phyloP scores from a whole-genome alignment of 2,797 vertebrate genomes.

The Leuciscus waleckii region DNA sequence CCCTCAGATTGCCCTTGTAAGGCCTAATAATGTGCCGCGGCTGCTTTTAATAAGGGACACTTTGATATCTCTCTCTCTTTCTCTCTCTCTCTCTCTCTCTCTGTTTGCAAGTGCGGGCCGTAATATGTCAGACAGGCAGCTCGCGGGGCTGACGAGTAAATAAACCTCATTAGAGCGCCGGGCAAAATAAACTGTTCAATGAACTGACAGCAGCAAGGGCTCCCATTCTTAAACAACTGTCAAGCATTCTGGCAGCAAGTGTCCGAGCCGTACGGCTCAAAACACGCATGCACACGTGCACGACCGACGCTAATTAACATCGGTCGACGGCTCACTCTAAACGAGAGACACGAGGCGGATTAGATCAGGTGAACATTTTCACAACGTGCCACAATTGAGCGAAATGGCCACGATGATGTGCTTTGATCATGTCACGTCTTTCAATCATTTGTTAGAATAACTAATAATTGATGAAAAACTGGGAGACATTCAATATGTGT shows the following conservation, averaged over 20 bases:
- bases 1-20: conserved; percentile 83
- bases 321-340: conserved; percentile 8
- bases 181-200: conserved; percentile 76
- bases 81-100: neutral
- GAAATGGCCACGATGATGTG: neutral
- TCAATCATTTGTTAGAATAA: conserved; percentile 35
- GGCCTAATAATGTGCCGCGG: conserved; percentile 81
- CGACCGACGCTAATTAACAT: conserved; percentile 46
- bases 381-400: neutral
- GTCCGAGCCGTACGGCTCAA: neutral
- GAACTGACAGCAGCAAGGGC: conserved; percentile 75
- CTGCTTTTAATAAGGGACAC: conserved; percentile 79
- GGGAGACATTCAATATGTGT: conserved; percentile 7
- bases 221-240: conserved; percentile 48
- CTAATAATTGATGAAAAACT: conserved; percentile 27
- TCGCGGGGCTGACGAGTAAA: conserved; percentile 80
- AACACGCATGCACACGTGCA: conserved; percentile 53
- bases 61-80: conserved; percentile 75
- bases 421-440: conserved; percentile 18
- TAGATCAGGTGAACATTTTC: conserved; percentile 39
- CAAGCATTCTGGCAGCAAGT: conserved; percentile 46
- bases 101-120: conserved; percentile 61
- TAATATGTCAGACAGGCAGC: conserved; percentile 60
- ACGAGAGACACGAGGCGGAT: conserved; percentile 27
- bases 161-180: conserved; percentile 82